Evolutionary conservation across 2,888 invertebrate species (phyloP), one percentile per base, ranked within the genome.

Genomic region (Troides oblongomaculatus): DNA sequence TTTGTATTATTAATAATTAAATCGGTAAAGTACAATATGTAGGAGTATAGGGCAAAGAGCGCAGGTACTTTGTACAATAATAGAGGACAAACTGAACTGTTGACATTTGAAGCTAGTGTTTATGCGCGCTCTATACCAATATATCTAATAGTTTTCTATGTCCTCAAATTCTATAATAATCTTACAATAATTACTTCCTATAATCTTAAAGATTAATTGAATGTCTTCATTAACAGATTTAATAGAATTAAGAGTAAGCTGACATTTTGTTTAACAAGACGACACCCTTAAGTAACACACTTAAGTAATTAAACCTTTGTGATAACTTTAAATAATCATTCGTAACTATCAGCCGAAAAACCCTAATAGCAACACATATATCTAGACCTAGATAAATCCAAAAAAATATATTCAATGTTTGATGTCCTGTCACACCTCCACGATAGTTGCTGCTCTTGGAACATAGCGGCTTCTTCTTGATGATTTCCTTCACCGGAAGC

Each of bases 61-160:
- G 46, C 25, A 58, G 56, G 56, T 62, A 57, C 30, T 68, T 3
- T 43, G 25, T 21, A 58, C 39, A 46, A 56, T 30, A n/a, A 50
- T 58, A 43, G 53, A 18, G 30, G 57, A 58, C 36, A 30, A 25
- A 63, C 50, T 50, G 12, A n/a, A 36, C 58, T 30, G 36, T 58
- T 68, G 68, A 58, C 68, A 68, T 68, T 68, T 68, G 17, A 58
- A n/a, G 36, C 60, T 25, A 60, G 50, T 50, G 14, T 18, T 63
- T 36, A 66, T 61, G 61, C 36, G 60, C 7, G 10, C 25, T 56
- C 4, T 36, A 56, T 10, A 5, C 36, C 36, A 14, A 60, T 36
- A 39, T 30, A 36, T 18, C 30, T 43, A 65, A 17, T 17, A 65
- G n/a, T 17, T 61, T 46, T 18, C 64, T 23, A 58, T 59, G 58